Percentiles rank a stretch among this genome's conserved stretches.
Conservation (phyloP, 2,113 vertebrate genomes). For the Mobula birostris region DNA sequence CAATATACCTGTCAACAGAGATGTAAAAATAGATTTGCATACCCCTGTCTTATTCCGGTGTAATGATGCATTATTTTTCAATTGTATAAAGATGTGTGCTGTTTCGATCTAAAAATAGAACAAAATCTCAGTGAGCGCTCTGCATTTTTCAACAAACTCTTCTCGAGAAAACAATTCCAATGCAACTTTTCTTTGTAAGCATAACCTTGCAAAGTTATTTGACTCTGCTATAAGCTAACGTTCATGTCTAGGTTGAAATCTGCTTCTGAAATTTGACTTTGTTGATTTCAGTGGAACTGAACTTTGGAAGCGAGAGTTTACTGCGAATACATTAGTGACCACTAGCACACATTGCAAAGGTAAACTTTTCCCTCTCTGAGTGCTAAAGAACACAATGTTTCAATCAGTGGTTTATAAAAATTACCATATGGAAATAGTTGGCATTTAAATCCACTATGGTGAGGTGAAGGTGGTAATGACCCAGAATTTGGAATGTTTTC, state of each 20-base stretch:
- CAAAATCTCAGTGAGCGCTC: background rate
- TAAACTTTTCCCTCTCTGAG: background rate
- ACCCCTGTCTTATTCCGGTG: conserved; percentile 28
- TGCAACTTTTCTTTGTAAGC: background rate
- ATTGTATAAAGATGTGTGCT: background rate
- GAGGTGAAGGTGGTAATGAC: background rate
- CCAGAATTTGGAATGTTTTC: too few species aligned
- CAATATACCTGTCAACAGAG: background rate
- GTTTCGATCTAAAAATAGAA: conserved; percentile 22
- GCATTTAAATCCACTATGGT: background rate
- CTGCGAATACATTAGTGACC: too few species aligned
- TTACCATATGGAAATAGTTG: background rate
- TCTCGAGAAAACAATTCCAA: background rate
- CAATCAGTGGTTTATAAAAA: background rate
- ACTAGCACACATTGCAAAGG: too few species aligned
- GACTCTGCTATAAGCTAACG: too few species aligned
- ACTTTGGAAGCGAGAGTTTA: too few species aligned
- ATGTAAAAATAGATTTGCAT: background rate
- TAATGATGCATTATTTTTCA: background rate
- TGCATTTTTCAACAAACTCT: background rate
- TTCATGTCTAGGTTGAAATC: too few species aligned
- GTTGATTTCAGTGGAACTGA: too few species aligned
- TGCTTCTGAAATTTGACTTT: too few species aligned
- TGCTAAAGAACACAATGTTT: background rate
- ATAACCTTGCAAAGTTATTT: background rate